A percentile compares a stretch with the other conserved stretches of the same genome.
Evolutionary conservation across 1,140 invertebrate genomes (phyloP).

Genomic region (Saccostrea echinata): DNA sequence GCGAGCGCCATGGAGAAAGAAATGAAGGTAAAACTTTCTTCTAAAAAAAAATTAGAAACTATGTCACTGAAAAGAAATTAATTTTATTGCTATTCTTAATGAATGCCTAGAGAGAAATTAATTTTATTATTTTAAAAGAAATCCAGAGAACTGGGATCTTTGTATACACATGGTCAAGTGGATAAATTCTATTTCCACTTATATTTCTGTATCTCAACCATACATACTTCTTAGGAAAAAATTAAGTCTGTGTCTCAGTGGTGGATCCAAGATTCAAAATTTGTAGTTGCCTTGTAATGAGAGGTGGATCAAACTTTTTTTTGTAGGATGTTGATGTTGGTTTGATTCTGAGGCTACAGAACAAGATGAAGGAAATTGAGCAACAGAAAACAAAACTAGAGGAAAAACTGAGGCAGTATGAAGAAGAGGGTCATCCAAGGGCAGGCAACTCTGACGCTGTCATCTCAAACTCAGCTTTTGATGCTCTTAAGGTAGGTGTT

Average conservation of each 20-base stretch:
- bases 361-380: conserved; percentile 88
- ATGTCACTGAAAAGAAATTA: too few relatives aligned
- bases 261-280: background rate
- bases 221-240: background rate
- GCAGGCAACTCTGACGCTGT: background rate
- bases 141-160: too few relatives aligned
- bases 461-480: conserved; percentile 68
- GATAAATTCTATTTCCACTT: too few relatives aligned
- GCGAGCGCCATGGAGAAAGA: conserved; percentile 52
- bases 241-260: background rate
- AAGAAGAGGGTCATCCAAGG: conserved; percentile 46
- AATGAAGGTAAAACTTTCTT: conserved; percentile 53
- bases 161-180: too few relatives aligned
- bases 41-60: too few relatives aligned
- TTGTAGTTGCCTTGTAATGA: background rate
- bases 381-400: conserved; percentile 86
- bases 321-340: conserved; percentile 76
- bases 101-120: too few relatives aligned
- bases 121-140: too few relatives aligned
- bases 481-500: conserved; percentile 68
- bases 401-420: conserved; percentile 82
- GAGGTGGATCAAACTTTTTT: conserved; percentile 18
- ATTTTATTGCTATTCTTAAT: too few relatives aligned
- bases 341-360: conserved; percentile 91
- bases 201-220: too few relatives aligned